Evolutionary conservation across 37 sponge, comb jelly and placozoan species (phyloP), one percentile per base, ranked within the genome.

Genomic region (Beroe forskalii): DNA sequence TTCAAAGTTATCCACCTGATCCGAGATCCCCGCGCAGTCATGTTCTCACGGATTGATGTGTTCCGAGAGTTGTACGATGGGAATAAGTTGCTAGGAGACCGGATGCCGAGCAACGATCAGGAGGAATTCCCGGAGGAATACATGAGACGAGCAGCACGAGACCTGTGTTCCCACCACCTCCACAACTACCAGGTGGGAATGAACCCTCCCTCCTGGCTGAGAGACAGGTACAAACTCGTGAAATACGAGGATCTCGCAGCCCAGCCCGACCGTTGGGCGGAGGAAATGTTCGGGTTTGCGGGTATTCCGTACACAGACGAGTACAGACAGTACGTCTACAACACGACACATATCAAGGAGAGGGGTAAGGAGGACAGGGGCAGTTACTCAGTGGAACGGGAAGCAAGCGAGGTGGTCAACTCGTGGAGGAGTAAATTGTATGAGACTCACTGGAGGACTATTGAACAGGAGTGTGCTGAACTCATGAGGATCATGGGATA

Each of bases 51-150:
- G 0, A 80, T 80, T 24, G 23, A 9, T 14, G 55, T 44, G 8
- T 80, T 80, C 55, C 43, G 30, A 42, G 86, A 80, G 86, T n/a
- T 80, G 30, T 80, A 80, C 30, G 86, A 80, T n/a, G 86, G 86
- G 30, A 80, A 80, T n/a, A 43, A 41, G 28, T 25, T 33, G 22
- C 30, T 80, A 41, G 86, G 86, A 8, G 30, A 32, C 14, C 86
- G 27, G 43, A 44, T 80, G 30, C 28, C n/a, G 86, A 37, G 40
- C 30, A 35, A 9, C 17, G 48, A 80, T 1, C 44, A 44, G 86
- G 44, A 8, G 28, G 30, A 38, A 1, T 80, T 80, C 55, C 0
- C 17, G 39, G 55, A 80, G n/a, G 48, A 43, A 14, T 80, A 80
- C 30, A 41, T 80, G 55, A 20, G 30, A 25, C 8, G 35, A 17